Evolutionary conservation across 2,888 invertebrate species (phyloP).

Genomic region (Drosophila pegasa): DNA sequence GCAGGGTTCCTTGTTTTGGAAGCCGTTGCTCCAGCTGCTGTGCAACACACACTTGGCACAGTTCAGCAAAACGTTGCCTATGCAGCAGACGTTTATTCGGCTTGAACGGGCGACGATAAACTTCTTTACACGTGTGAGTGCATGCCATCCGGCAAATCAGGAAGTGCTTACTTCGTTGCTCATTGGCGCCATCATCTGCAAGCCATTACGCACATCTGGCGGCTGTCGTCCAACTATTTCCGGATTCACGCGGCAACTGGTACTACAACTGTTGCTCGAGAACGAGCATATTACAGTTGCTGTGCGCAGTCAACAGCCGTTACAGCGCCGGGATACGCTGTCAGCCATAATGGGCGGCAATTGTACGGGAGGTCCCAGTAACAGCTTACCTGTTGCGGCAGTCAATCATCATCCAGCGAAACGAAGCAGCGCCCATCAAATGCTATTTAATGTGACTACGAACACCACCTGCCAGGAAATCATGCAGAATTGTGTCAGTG

Average conservation of each 20-base stretch:
- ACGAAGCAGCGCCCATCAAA: conserved; percentile 90
- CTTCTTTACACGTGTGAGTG: conserved; percentile 92
- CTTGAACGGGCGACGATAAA: conserved; percentile 92
- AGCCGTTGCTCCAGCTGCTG: conserved; percentile 90
- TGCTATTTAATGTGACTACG: conserved; percentile 90
- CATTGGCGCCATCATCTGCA: conserved; percentile 81
- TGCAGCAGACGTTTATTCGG: conserved; percentile 86
- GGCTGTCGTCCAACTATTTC: conserved; percentile 86
- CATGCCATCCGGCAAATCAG: conserved; percentile 94
- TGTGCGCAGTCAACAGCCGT: conserved; percentile 86
- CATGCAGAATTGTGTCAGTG: conserved; percentile 87
- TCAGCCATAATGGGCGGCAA: conserved; percentile 61
- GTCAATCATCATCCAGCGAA: conserved; percentile 88
- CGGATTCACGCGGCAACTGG: conserved; percentile 94
- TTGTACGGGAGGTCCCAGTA: conserved; percentile 43
- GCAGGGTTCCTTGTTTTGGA: conserved; percentile 94
- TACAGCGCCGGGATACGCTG: conserved; percentile 80
- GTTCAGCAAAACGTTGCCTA: conserved; percentile 78
- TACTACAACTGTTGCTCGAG: conserved; percentile 93
- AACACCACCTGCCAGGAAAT: conserved; percentile 91
- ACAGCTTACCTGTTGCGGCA: conserved; percentile 72
- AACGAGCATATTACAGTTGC: conserved; percentile 93
- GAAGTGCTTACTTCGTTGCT: conserved; percentile 92
- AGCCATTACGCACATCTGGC: conserved; percentile 49
- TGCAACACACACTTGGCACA: conserved; percentile 87